Evolutionary conservation across 1,140 invertebrate species (phyloP), one percentile per base, ranked within the genome.

Genomic region (Panagrolaimus sp.): DNA sequence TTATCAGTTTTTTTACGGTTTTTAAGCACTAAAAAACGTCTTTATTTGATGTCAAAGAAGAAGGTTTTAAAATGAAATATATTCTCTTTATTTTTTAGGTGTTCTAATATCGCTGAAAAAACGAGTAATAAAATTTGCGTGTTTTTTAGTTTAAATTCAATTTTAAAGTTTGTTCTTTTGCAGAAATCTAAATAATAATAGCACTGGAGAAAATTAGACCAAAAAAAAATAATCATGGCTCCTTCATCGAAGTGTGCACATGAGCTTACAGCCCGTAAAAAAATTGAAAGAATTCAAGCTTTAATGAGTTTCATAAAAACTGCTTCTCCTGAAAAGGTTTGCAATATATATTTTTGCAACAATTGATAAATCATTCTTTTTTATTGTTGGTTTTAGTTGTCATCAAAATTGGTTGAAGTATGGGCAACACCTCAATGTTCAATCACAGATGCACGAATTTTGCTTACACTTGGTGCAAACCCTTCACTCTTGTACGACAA

Each of bases 371-470:
- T 26, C n/a, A 45, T 70, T n/a, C n/a, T 17, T 70, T 17, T 44
- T 70, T 68, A 43, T 38, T 43, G 14, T 26, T 21, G 21, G 12
- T 76, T 77, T 71, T 65, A 79, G 78, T 52, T 81, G 43, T 58
- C 72, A 28, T 38, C 72, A 46, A 77, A 75, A 47, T 67, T 79
- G 24, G 17, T 66, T 9, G 78, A 79, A 43, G 48, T 73, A 8
- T 79, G 78, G 78, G 71, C 72, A 52, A 46, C 68, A 32, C 78
- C 78, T 9, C 71, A 81, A 52, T 72, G 73, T 26, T 74, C 78
- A 4, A 79, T 79, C 43, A 78, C 78, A 21, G 78, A 79, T 62
- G 70, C 68, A n/a, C 65, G 78, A 63, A 71, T 79, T 32, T 69
- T 79, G 17, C 63, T 79, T 44, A 52, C 68, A 17, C 44, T 75